Base-by-base conservation (phyloP, 2,797 vertebrate genomes). In the Pelobates cultripes region DNA sequence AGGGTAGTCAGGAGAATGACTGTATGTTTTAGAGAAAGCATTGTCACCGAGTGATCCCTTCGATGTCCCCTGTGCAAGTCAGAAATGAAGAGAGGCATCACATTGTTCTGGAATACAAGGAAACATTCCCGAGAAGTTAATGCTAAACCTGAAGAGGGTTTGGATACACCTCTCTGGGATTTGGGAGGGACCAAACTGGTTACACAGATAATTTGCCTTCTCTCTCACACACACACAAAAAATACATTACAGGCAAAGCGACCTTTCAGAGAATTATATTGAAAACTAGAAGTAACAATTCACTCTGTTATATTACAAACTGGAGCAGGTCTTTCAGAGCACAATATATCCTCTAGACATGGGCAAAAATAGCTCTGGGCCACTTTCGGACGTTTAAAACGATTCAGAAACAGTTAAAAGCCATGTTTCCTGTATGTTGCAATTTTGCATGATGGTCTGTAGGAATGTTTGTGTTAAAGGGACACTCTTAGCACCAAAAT, bases 1-100 rank as follows among this genome's bases (percentile, higher is more conserved):
- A 91, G 76, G 0, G 2, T 43, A 0, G 87, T 53, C 7, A 96
- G 85, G 79, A 96, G 75, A 2, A 88, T 89, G 12, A 86, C 12
- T 64, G 86, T 44, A 43, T 84, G 28, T 5, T 45, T 1, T 40
- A 72, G 43, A 61, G 77, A 15, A 0, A 70, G 40, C 94, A 94
- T 94, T 82, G 12, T 83, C 57, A 17, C 3, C 43, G 69, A 69
- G 63, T 45, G 0, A 8, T 10, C 12, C 42, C 70, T 55, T 3
- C 3, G 10, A 28, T 63, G 75, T 47, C 73, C 40, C 6, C 0
- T n/a, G 53, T 42, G n/a, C 40, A 7, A 9, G 72, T 66, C 13
- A 43, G 51, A 4, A 68, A 69, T 15, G 40, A 15, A 64, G n/a
- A 70, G 43, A 63, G 42, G 43, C 71, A 83, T 81, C 51, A 4